A percentile compares a stretch with the other conserved stretches of the same genome.
Evolutionary conservation across 2,797 vertebrate genomes (phyloP).

Genomic region (Nothura maculosa): DNA sequence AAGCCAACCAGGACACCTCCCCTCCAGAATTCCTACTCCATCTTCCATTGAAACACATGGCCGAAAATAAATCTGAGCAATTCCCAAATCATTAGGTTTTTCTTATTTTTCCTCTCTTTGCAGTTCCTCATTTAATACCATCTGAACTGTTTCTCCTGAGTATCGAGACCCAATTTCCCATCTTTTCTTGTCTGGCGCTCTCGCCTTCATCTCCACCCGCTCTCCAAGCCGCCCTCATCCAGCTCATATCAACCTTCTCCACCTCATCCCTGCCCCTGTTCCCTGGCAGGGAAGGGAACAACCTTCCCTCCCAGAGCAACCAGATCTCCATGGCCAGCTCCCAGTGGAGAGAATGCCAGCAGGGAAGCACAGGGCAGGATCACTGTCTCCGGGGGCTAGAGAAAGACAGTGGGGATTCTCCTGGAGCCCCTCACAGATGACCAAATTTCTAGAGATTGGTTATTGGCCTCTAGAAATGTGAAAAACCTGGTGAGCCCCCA

Average conservation of each 20-base stretch:
- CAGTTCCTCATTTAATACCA: not conserved
- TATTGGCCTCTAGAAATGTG: not conserved
- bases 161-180: not conserved
- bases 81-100: not conserved
- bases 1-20: not conserved
- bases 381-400: no score
- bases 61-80: conserved; percentile 14
- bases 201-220: not conserved
- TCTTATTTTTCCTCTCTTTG: not conserved
- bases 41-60: not conserved
- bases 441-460: no score
- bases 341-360: not conserved
- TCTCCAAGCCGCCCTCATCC: accelerated
- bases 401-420: not conserved
- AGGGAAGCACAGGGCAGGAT: not conserved
- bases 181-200: not conserved
- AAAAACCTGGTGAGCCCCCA: not conserved
- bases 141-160: not conserved
- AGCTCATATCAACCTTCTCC: not conserved
- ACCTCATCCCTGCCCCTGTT: not conserved
- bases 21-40: not conserved
- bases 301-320: not conserved
- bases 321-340: not conserved
- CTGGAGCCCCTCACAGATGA: not conserved
- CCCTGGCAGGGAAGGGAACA: no score